Evolutionary conservation across 2,797 vertebrate species (phyloP).

Genomic region (Pantherophis alleghaniensis): DNA sequence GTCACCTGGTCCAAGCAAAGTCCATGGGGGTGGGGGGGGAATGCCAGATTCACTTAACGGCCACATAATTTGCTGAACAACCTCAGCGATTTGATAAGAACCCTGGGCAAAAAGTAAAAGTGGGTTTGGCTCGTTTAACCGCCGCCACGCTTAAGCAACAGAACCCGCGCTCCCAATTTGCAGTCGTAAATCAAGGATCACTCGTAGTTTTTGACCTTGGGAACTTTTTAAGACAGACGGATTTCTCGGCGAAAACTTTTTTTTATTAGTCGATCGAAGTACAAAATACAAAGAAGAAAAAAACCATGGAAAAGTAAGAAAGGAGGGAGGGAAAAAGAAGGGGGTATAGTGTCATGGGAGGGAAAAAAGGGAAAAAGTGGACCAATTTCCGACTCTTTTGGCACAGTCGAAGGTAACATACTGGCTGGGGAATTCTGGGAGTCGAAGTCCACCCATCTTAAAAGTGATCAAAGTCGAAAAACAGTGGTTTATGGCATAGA

Average conservation of each 20-base stretch:
- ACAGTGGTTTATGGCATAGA: not conserved
- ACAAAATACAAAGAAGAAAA: no score
- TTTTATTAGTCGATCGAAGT: no score
- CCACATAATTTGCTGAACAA: fast-evolving
- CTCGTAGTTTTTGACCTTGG: not conserved
- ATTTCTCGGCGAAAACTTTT: no score
- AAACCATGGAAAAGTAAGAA: no score
- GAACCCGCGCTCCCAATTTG: no score
- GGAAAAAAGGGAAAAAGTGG: no score
- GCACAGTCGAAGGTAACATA: no score
- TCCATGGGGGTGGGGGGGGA: not conserved
- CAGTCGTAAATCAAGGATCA: not conserved
- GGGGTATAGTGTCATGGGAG: no score
- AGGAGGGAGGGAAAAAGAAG: no score
- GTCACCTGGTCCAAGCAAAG: not conserved
- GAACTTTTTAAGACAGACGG: not conserved
- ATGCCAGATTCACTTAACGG: fast-evolving
- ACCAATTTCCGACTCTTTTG: no score
- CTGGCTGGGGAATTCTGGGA: not conserved
- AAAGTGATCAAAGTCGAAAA: not conserved
- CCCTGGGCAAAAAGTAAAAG: not conserved
- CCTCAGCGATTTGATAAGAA: no score
- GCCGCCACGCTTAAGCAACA: not conserved
- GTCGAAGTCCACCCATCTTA: not conserved
- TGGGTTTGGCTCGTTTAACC: not conserved